Evolutionary conservation across 64 coral and sea anemone species (phyloP).

Genomic region (Trachythela sp.): DNA sequence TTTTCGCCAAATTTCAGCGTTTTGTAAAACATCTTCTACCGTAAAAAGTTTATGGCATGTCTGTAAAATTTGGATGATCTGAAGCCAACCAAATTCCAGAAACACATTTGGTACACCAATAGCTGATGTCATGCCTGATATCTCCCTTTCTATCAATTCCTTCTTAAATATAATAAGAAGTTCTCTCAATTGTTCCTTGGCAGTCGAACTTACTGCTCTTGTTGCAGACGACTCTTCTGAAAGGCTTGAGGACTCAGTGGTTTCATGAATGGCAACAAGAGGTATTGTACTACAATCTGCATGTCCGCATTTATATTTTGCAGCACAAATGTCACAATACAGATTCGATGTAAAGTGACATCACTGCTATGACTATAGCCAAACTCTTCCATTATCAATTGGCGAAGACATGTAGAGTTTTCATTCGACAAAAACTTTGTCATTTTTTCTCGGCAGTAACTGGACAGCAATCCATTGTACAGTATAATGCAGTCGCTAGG

Average conservation of each 20-base stretch:
- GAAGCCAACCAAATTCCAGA: constrained; percentile 23
- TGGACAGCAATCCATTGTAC: neutral
- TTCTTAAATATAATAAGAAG: neutral
- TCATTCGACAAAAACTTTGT: neutral
- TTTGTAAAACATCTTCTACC: neutral
- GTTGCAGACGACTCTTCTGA: neutral
- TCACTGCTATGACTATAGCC: neutral
- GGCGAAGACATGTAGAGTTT: neutral
- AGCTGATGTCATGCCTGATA: neutral
- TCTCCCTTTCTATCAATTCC: neutral
- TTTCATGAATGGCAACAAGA: neutral
- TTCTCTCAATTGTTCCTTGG: neutral
- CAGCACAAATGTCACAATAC: constrained; percentile 21
- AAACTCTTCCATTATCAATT: constrained; percentile 16
- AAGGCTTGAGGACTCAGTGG: neutral
- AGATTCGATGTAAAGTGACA: neutral
- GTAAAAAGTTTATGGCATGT: constrained; percentile 22
- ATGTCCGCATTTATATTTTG: neutral
- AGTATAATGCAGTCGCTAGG: neutral
- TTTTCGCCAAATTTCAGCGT: constrained; percentile 17
- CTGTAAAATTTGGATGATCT: neutral
- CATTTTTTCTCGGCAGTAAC: neutral
- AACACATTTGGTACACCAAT: neutral
- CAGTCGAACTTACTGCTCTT: neutral
- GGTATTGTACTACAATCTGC: neutral